Evolutionary conservation across 2,113 vertebrate genomes (phyloP).

Genomic region (Trachemys scripta): DNA sequence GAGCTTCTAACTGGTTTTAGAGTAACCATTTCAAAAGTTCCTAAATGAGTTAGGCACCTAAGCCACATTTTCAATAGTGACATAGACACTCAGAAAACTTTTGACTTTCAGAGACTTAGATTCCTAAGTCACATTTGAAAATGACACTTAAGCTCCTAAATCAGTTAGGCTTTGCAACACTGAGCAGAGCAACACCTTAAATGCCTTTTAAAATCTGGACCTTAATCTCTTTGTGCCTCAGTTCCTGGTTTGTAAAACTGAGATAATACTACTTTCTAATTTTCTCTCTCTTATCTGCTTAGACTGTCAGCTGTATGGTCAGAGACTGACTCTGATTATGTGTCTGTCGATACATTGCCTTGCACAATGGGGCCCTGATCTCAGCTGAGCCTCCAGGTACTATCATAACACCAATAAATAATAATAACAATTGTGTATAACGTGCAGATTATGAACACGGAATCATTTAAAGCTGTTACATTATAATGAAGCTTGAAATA

Average conservation of each 20-base stretch:
- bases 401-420: not conserved
- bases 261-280: not conserved
- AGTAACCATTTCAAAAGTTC: not conserved
- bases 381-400: not conserved
- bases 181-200: not conserved
- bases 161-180: not conserved
- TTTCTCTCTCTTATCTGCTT: not conserved
- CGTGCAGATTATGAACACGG: not conserved
- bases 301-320: not conserved
- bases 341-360: not conserved
- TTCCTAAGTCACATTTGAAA: not conserved
- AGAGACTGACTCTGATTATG: not conserved
- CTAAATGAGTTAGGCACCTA: not conserved
- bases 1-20: not conserved
- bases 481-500: not conserved
- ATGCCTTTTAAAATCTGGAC: not conserved
- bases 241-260: not conserved
- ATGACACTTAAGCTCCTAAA: not conserved
- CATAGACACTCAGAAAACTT: not conserved
- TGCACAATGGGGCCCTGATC: not conserved
- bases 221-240: not conserved
- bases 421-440: not conserved
- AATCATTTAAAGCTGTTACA: not conserved
- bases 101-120: not conserved
- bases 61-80: not conserved